phyloP scores from a whole-genome alignment of 1,140 invertebrate species.

The Procambarus virginalis region DNA sequence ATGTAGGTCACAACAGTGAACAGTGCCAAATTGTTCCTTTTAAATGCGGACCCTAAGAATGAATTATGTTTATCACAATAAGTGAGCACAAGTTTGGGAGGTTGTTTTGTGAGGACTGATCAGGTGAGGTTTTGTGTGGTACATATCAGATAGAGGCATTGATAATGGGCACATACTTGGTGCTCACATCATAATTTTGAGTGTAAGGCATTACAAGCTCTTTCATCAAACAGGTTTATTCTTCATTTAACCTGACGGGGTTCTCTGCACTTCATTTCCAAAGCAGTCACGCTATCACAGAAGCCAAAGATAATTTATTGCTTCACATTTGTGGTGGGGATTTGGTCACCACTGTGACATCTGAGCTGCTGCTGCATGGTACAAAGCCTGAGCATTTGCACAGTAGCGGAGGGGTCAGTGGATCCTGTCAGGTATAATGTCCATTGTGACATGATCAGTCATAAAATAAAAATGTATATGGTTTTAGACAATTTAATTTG shows the following conservation, averaged over 20 bases:
- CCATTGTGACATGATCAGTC: constrained; percentile 7
- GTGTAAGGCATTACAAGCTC: constrained; percentile 58
- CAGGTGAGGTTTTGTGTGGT: constrained; percentile 44
- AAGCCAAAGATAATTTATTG: constrained; percentile 68
- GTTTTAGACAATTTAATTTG: constrained; percentile 25
- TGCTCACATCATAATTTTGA: constrained; percentile 51
- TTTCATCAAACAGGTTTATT: constrained; percentile 44
- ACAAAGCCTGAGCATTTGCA: constrained; percentile 14
- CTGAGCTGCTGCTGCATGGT: constrained; percentile 25
- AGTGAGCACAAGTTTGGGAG: constrained; percentile 34
- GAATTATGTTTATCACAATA: constrained; percentile 49
- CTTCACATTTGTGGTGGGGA: constrained; percentile 45
- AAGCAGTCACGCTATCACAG: constrained; percentile 45
- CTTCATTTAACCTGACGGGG: constrained; percentile 34
- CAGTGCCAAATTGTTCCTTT: constrained; percentile 67
- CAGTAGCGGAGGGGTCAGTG: constrained; percentile 38
- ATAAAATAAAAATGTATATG: constrained; percentile 16
- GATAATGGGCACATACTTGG: constrained; percentile 55
- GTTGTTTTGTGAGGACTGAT: constrained; percentile 48
- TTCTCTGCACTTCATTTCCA: constrained; percentile 35
- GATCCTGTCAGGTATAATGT: constrained; percentile 41
- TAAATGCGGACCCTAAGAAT: constrained; percentile 58
- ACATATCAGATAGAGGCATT: constrained; percentile 64
- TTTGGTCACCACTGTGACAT: constrained; percentile 21
- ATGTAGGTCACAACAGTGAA: constrained; percentile 64